Evolutionary conservation across 2,888 invertebrate genomes (phyloP), one percentile per base, ranked within the genome.

Genomic region (Melanotus villosus): DNA sequence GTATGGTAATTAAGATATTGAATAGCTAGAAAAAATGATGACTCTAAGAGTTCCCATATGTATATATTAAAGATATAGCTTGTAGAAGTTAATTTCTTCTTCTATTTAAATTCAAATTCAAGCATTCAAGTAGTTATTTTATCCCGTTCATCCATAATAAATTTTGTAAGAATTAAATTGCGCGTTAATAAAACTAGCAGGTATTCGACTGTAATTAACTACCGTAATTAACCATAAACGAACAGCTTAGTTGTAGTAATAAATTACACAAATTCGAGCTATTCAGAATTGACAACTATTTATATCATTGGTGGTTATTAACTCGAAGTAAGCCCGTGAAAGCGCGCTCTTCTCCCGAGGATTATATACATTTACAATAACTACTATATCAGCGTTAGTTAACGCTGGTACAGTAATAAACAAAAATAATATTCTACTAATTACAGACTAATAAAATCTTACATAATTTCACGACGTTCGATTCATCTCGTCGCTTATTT

Each of bases 211-310:
- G 12, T 32, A 32, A 52, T 52, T 52, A 52, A 52, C 16, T 34
- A n/a, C 32, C 2, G 52, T 32, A 30, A 52, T 52, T 52, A 52
- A 18, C 32, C 1, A 14, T 30, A 32, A 52, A 52, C 52, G 32
- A 52, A 52, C 18, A 32, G 52, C 52, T 52, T 18, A 30, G 26
- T 52, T 52, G 16, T n/a, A 18, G 32, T 32, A 52, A 52, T 52
- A 52, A 52, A 52, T 52, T 32, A 18, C 6, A 18, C 32, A 19
- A 32, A 52, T 47, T 47, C 47, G 12, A 47, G 47, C 14, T 14
- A 47, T 21, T 18, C 23, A n/a, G 47, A n/a, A 47, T 18, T 47
- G 47, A 14, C 16, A 41, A 41, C 23, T 47, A 14, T 4, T 23
- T 21, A 23, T 21, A 7, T n/a, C 19, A 21, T 47, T 47, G 47